Base-by-base conservation (phyloP, 23 tunicate genomes). In the Halocynthia aurantium region DNA sequence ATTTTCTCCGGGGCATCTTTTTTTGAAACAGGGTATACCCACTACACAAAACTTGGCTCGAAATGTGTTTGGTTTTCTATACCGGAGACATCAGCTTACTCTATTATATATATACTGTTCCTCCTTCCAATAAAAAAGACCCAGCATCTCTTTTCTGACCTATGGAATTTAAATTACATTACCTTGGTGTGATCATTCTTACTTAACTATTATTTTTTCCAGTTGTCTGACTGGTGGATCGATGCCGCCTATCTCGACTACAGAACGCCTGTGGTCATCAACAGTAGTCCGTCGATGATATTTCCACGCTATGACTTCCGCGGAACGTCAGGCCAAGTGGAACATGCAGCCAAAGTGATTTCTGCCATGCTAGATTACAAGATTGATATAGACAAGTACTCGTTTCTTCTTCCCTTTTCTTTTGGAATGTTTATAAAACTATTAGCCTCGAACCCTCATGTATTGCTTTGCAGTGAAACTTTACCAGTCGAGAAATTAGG, bases 201-300 rank as follows among this genome's bases (percentile, higher is more conserved):
- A 31, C 4, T 31, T 0, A 31, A 4, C 44, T 31, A 31, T 31
- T 5, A 40, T 53, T 53, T 74, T 12, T 52, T 5, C 8, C 78
- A 74, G 78, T 70, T 90, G 50, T 80, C 96, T 60, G 89, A 90
- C 44, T 90, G 89, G 89, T 90, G 96, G 96, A 62, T 90, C 17
- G 82, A 84, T 10, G 67, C 54, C 51, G 96, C 96, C 40, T 90
- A 90, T 71, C 63, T 90, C 18, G 72, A 76, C 10, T 84, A 82
- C 13, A 65, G 90, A 11, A 79, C 89, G 6, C 83, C 96, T 8
- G 89, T 90, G 7, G 90, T 90, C 4, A 68, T 90, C 18, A 63
- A 90, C 63, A 75, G 82, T 70, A 90, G 96, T 81, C 96, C 96
- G 9, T 84, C 96, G 6, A 89, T 90, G 54, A 53, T 85, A 10